A percentile compares a stretch with the other conserved stretches of the same genome.
phyloP scores from a whole-genome alignment of 1,140 invertebrate genomes.

The Ladona fulva region DNA sequence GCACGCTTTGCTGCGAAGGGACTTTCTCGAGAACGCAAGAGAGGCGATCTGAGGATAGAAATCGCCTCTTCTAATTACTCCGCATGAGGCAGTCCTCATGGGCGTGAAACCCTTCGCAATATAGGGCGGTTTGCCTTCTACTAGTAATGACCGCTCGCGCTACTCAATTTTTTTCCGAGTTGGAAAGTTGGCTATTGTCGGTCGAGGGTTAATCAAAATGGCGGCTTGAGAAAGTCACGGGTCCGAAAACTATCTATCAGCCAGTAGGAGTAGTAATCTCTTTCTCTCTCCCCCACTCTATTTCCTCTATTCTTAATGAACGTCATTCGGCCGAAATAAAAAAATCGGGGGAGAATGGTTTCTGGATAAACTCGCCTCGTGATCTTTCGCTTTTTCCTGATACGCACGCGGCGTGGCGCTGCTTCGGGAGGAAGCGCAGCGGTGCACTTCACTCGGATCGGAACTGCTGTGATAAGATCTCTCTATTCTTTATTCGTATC shows the following conservation, averaged over 20 bases:
- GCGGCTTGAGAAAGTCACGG: background rate
- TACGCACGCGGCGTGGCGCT: background rate
- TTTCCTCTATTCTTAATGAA: too few relatives aligned
- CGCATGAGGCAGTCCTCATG: too few relatives aligned
- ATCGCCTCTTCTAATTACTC: too few relatives aligned
- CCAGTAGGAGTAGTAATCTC: background rate
- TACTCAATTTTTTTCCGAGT: too few relatives aligned
- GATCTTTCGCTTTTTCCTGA: background rate
- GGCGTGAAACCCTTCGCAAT: too few relatives aligned
- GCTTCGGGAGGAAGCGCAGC: background rate
- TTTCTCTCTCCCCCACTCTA: background rate
- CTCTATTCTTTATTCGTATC: background rate
- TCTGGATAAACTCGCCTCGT: background rate
- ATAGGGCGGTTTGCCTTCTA: too few relatives aligned
- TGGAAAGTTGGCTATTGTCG: too few relatives aligned
- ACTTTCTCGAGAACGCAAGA: too few relatives aligned
- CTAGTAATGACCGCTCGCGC: too few relatives aligned
- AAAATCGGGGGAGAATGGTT: background rate
- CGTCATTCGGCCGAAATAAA: background rate
- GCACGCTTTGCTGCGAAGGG: too few relatives aligned
- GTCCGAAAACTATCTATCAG: slow-evolving; percentile 12
- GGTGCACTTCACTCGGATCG: background rate
- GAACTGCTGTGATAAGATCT: background rate
- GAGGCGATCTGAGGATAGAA: too few relatives aligned
- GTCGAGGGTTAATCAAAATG: background rate